A percentile compares a stretch with the other conserved stretches of the same genome.
Conservation (phyloP, 2,888 invertebrate species). For the Chironomus tentans region DNA sequence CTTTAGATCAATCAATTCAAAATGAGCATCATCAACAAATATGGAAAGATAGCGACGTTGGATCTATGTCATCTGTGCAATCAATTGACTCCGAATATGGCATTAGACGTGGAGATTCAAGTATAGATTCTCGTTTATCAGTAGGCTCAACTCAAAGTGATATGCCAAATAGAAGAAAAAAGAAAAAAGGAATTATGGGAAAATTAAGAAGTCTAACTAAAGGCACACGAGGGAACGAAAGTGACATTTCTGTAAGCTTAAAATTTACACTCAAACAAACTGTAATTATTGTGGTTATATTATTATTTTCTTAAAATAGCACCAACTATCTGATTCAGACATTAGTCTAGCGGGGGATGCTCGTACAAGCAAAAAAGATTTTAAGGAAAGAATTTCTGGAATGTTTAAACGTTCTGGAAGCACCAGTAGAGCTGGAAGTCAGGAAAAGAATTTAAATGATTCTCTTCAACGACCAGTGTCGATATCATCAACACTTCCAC, state of each 20-base stretch:
- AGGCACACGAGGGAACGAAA: slow-evolving; percentile 49
- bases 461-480: slow-evolving; percentile 48
- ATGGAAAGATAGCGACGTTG: slow-evolving; percentile 69
- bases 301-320: slow-evolving; percentile 30
- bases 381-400: slow-evolving; percentile 70
- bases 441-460: slow-evolving; percentile 34
- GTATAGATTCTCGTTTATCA: slow-evolving; percentile 73
- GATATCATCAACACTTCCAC: slow-evolving; percentile 34
- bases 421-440: slow-evolving; percentile 51
- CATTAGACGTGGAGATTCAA: slow-evolving; percentile 56
- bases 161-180: slow-evolving; percentile 63
- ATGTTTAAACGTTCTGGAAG: slow-evolving; percentile 67
- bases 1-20: slow-evolving; percentile 55
- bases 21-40: slow-evolving; percentile 53
- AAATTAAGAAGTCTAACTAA: slow-evolving; percentile 79
- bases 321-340: slow-evolving; percentile 64
- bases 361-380: slow-evolving; percentile 59
- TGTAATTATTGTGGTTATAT: no score
- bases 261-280: no score
- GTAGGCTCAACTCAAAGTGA: slow-evolving; percentile 81
- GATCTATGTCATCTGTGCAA: slow-evolving; percentile 75
- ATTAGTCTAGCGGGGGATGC: slow-evolving; percentile 54
- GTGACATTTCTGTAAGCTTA: slow-evolving; percentile 38
- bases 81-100: slow-evolving; percentile 63
- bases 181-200: slow-evolving; percentile 70